A percentile compares a stretch with the other conserved stretches of the same genome.
Conservation (phyloP, 2,113 vertebrate genomes). For the Phodopus roborovskii region DNA sequence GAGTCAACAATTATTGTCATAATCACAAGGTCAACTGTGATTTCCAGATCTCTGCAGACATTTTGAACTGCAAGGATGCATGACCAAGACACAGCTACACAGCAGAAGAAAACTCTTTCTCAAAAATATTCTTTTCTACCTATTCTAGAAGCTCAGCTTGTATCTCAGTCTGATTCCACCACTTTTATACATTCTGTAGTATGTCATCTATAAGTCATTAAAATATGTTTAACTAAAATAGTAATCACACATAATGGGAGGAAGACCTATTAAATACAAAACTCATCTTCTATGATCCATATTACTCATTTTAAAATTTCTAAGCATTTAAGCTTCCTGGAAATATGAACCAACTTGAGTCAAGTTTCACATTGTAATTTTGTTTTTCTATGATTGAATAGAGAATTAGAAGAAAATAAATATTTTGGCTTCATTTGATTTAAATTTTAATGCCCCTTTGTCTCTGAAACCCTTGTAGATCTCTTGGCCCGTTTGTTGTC, state of each 20-base stretch:
- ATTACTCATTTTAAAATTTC: background rate
- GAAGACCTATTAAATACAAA: background rate
- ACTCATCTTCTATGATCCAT: background rate
- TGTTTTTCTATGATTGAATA: background rate
- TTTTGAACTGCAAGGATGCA: constrained; percentile 15
- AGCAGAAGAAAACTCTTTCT: constrained; percentile 43
- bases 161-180: background rate
- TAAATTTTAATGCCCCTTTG: background rate
- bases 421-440: background rate
- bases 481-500: background rate
- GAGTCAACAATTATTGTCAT: constrained; percentile 4
- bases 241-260: background rate
- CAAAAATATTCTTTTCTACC: background rate
- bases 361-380: background rate
- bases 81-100: background rate
- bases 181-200: background rate
- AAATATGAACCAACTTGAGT: background rate
- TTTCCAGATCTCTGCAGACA: background rate
- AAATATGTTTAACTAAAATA: background rate
- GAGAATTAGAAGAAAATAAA: background rate
- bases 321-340: background rate
- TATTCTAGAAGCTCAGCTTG: background rate
- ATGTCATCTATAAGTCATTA: background rate
- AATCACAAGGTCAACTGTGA: background rate
- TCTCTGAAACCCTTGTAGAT: background rate